phyloP scores from a whole-genome alignment of 2,113 vertebrate genomes.

The Xenus cinereus region DNA sequence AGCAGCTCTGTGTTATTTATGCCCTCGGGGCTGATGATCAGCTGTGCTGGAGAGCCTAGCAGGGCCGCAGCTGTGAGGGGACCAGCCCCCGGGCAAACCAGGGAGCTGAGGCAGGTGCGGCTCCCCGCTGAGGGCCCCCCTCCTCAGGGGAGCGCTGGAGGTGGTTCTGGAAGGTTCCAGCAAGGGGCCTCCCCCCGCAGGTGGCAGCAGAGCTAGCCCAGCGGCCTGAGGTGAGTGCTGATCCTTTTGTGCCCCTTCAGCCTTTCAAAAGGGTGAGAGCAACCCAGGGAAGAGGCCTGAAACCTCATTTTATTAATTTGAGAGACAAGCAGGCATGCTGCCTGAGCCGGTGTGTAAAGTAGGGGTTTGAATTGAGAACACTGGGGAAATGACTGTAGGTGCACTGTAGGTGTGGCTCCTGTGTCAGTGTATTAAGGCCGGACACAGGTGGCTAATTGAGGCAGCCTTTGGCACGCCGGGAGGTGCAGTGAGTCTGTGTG shows the following conservation, averaged over 20 bases:
- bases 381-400: not conserved
- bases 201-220: rapidly evolving
- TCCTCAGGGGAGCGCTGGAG: rapidly evolving
- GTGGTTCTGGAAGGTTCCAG: rapidly evolving
- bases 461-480: rapidly evolving
- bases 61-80: not conserved
- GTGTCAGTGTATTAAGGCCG: not conserved
- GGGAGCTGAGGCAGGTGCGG: rapidly evolving
- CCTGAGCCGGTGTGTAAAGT: rapidly evolving
- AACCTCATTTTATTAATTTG: not conserved
- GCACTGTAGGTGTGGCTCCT: too few species aligned
- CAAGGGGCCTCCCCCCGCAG: rapidly evolving
- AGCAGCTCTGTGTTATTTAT: rapidly evolving
- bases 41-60: not conserved
- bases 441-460: not conserved
- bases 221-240: not conserved
- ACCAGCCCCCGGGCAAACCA: rapidly evolving
- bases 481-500: rapidly evolving
- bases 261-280: not conserved
- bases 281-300: too few species aligned
- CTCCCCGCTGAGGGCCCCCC: not conserved
- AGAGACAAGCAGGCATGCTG: not conserved
- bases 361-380: not conserved
- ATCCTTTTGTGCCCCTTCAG: too few species aligned
- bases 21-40: rapidly evolving